A percentile compares a stretch with the other conserved stretches of the same genome.
Evolutionary conservation across 1,140 invertebrate species (phyloP).

Genomic region (Cryptotermes secundus): DNA sequence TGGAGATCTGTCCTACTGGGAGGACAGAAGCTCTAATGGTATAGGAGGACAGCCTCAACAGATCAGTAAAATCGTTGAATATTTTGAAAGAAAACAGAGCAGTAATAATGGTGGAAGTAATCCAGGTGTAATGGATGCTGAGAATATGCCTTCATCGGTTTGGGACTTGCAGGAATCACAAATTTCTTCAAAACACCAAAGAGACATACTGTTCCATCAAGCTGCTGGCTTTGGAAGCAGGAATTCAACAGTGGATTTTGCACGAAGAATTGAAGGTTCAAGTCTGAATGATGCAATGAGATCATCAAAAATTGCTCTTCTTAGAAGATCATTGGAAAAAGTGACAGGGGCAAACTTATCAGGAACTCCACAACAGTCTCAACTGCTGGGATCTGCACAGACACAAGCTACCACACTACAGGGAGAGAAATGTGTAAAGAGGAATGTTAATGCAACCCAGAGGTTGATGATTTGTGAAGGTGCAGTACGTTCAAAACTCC

Average conservation of each 20-base stretch:
- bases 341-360: conserved; percentile 12
- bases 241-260: conserved; percentile 32
- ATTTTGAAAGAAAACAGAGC: conserved; percentile 72
- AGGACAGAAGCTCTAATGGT: conserved; percentile 51
- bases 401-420: neutral
- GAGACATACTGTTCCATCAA: conserved; percentile 26
- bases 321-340: conserved; percentile 42
- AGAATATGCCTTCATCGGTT: neutral
- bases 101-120: neutral
- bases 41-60: conserved; percentile 52
- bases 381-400: neutral
- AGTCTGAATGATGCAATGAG: conserved; percentile 33
- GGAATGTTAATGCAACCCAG: conserved; percentile 45
- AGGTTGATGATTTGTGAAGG: conserved; percentile 77
- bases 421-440: conserved; percentile 22
- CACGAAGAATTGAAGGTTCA: conserved; percentile 32
- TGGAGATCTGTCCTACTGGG: conserved; percentile 68
- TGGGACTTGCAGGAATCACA: conserved; percentile 23
- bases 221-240: neutral
- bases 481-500: conserved; percentile 78
- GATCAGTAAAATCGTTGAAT: conserved; percentile 84
- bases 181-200: conserved; percentile 20
- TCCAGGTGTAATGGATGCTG: neutral
- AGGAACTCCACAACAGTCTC: conserved; percentile 11
- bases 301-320: conserved; percentile 44